Base-by-base conservation (phyloP, 2,113 vertebrate species). In the Pteruthius melanotis region DNA sequence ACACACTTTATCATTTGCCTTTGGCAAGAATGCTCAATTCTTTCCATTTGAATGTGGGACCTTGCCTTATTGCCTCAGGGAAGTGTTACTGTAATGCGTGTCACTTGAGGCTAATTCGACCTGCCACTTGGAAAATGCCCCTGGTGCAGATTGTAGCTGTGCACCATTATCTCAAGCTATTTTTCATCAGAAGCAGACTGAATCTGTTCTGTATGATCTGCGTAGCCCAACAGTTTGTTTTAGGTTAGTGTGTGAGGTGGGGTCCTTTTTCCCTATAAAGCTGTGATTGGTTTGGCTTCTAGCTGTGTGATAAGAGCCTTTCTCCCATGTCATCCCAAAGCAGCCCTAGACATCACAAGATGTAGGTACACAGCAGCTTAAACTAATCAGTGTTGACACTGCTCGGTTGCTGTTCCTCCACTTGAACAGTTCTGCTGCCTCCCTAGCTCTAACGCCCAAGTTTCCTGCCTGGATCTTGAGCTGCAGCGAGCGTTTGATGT, bases 51-150 rank as follows among this genome's bases (percentile, higher is more conserved):
- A 87, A 50, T 44, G 91, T 90, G 60, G 72, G 88, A 81, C 90
- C 80, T 89, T 94, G 76, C 88, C 68, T 90, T 92, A 45, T 9
- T 75, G 93, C 90, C 90, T 95, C 22, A 57, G 94, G 92, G 60
- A 92, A 94, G 42, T 28, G 19, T 90, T 91, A 79, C 80, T 87
- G 42, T 68, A 91, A 76, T 91, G 80, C 63, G 14, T 45, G 44
- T 89, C 84, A 92, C 89, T 93, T 94, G 78, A 95, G 92, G 92
- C 94, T 96, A 93, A 96, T 96, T 96, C 91, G 66, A 11, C 81
- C 53, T 95, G 91, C 94, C 87, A 74, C 69, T 76, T 93, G 83
- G 74, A 94, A 93, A 77, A 86, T 95, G 94, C 94, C 94, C 87
- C 83, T 88, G 94, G 87, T 96, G 96, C 93, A 57, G 74, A 42